Conservation (phyloP, 2,888 invertebrate species). For the Strigamia maritima region DNA sequence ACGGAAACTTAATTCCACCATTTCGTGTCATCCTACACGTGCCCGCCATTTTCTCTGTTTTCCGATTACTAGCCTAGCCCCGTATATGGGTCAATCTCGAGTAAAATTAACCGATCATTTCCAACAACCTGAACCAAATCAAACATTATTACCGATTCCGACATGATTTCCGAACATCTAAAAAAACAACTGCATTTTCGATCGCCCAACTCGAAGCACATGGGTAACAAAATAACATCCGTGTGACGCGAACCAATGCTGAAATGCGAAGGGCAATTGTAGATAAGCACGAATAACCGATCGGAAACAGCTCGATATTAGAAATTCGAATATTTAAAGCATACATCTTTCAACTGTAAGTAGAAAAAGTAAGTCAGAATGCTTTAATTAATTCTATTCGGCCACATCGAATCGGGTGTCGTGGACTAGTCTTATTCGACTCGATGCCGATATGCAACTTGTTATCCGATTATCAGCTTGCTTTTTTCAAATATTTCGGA, state of each 20-base stretch:
- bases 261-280: constrained; percentile 1
- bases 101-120: not conserved
- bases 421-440: not conserved
- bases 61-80: not conserved
- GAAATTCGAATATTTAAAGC: not conserved
- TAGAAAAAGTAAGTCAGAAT: not conserved
- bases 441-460: not conserved
- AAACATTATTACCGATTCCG: not conserved
- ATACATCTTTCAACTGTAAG: not conserved
- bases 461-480: not conserved
- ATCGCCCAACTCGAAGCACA: not conserved
- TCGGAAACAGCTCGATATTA: not conserved
- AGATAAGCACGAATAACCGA: not conserved
- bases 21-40: not conserved
- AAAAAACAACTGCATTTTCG: not conserved
- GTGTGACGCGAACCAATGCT: not conserved
- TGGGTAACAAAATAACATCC: constrained; percentile 3
- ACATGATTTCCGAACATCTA: not conserved
- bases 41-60: constrained; percentile 9
- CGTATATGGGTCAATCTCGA: constrained; percentile 6
- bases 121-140: not conserved
- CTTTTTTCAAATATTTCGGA: not conserved
- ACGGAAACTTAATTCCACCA: not conserved
- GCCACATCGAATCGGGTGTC: not conserved
- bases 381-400: not conserved